Evolutionary conservation across 64 coral and sea anemone species (phyloP).

Genomic region (Montipora efflorescens): DNA sequence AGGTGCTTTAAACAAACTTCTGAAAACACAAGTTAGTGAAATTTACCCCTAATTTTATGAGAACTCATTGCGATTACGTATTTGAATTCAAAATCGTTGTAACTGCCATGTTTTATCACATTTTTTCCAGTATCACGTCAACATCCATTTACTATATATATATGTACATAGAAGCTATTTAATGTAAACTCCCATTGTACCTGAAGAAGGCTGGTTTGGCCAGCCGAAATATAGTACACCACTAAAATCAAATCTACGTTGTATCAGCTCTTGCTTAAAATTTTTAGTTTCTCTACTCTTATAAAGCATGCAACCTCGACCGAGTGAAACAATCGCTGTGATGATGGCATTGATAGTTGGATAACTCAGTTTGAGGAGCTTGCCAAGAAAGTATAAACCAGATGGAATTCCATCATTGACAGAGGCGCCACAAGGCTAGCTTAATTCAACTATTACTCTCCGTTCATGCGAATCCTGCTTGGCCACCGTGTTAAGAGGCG

Average conservation of each 20-base stretch:
- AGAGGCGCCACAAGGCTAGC: conserved; percentile 1
- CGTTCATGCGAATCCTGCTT: neutral
- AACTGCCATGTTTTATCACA: no score
- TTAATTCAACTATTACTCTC: conserved; percentile 25
- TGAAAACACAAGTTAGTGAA: no score
- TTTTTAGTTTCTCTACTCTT: conserved; percentile 24
- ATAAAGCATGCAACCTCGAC: conserved; percentile 14
- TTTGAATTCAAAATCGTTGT: no score
- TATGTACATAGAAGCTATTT: no score
- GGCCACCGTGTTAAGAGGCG: neutral
- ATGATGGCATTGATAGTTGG: neutral
- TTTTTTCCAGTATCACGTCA: no score
- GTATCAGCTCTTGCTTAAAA: no score
- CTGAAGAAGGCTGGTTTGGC: conserved; percentile 30
- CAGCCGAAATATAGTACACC: conserved; percentile 38
- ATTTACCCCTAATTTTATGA: no score
- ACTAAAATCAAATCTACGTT: no score
- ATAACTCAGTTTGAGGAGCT: neutral
- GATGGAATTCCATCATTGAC: conserved; percentile 12
- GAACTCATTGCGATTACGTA: no score
- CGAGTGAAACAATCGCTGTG: neutral
- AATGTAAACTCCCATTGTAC: neutral
- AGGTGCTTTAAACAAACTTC: no score
- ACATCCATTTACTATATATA: no score
- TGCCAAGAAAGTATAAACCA: no score